Evolutionary conservation across 2,888 invertebrate species (phyloP).

Genomic region (Diabrotica balteata): DNA sequence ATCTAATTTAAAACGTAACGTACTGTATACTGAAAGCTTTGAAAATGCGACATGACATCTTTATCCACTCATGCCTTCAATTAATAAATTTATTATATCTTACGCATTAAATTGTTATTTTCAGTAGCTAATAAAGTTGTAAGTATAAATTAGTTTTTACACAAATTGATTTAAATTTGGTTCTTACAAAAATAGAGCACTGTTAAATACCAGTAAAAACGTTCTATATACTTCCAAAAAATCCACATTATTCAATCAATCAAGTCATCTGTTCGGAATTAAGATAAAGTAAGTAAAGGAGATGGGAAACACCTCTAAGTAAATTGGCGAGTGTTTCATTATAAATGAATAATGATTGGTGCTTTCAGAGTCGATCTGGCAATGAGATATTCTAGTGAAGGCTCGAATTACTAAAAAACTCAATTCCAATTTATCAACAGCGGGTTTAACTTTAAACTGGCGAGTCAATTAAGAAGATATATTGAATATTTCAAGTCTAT

Average conservation of each 20-base stretch:
- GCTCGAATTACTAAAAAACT: slow-evolving; percentile 21
- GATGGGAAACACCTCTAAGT: slow-evolving; percentile 20
- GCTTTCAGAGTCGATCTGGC: slow-evolving; percentile 11
- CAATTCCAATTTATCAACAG: slow-evolving; percentile 21
- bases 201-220: too few species aligned
- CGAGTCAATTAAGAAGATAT: slow-evolving; percentile 27
- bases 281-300: background rate
- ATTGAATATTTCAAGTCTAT: slow-evolving; percentile 22
- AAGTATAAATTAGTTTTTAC: too few species aligned
- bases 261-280: slow-evolving; percentile 7
- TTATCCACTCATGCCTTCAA: too few species aligned
- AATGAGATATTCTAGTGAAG: slow-evolving; percentile 14
- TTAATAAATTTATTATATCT: too few species aligned
- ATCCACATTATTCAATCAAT: slow-evolving; percentile 4
- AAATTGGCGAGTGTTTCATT: slow-evolving; percentile 16
- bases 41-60: too few species aligned
- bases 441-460: slow-evolving; percentile 18
- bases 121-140: too few species aligned
- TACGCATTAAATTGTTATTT: too few species aligned
- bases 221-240: too few species aligned
- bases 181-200: too few species aligned
- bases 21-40: too few species aligned
- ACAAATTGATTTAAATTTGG: too few species aligned
- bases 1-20: too few species aligned
- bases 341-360: slow-evolving; percentile 23